Evolutionary conservation across 2,888 invertebrate genomes (phyloP).

Genomic region (Mactromeris polynyma): DNA sequence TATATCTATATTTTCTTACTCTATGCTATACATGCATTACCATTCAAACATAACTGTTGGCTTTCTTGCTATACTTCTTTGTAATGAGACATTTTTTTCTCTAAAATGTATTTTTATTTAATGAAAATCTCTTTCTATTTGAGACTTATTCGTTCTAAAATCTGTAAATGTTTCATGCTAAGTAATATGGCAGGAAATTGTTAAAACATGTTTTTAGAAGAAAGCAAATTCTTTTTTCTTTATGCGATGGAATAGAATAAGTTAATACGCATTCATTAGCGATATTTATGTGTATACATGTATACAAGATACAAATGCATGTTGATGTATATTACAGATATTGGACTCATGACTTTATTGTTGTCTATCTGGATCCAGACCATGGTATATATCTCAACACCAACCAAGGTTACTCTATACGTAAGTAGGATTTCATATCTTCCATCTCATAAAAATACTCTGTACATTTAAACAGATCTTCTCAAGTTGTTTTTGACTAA

Average conservation of each 20-base stretch:
- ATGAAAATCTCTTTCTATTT: too few relatives aligned
- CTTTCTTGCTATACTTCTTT: too few relatives aligned
- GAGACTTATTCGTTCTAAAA: too few relatives aligned
- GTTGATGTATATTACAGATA: slow-evolving; percentile 67
- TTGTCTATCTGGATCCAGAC: slow-evolving; percentile 71
- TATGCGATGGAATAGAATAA: not conserved
- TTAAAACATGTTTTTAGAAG: not conserved
- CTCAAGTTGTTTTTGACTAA: too few relatives aligned
- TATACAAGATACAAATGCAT: not conserved
- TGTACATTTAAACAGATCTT: too few relatives aligned
- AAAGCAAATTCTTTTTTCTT: not conserved
- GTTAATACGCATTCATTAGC: not conserved
- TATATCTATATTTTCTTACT: too few relatives aligned
- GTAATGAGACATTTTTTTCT: too few relatives aligned
- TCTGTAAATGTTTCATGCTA: not conserved
- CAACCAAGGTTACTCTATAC: slow-evolving; percentile 76
- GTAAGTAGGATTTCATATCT: slow-evolving; percentile 64
- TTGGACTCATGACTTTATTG: slow-evolving; percentile 75
- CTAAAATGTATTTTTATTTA: too few relatives aligned
- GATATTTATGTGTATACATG: not conserved
- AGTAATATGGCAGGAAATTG: not conserved
- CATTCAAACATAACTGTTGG: too few relatives aligned
- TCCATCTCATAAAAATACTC: not conserved
- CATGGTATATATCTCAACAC: slow-evolving; percentile 76
- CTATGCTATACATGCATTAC: too few relatives aligned